Evolutionary conservation across 2,797 vertebrate species (phyloP), one percentile per base, ranked within the genome.

Genomic region (Microchirus variegatus): DNA sequence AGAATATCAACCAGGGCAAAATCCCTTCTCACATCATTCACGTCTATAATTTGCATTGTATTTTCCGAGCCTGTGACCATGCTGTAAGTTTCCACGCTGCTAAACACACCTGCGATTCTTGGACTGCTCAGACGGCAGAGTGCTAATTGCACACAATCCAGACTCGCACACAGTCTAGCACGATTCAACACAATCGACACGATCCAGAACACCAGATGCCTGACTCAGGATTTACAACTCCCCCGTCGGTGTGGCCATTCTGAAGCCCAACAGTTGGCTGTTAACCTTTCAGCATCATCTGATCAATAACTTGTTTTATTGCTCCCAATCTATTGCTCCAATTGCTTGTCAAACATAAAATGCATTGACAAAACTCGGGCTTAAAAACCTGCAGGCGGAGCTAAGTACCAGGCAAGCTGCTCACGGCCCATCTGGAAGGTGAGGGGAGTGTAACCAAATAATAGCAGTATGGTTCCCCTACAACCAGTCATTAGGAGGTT

Each of bases 251-350:
- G 75, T 22, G 54, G 19, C 60, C 42, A 63, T 77, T 53, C 54
- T 53, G 77, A 72, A 56, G 67, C 56, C 71, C 70, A 69, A 78
- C 79, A 59, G 72, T 88, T 91, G 67, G 77, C 78, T 60, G 73
- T 88, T 92, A 90, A 92, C 90, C 87, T 91, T 91, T 90, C 84
- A 89, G 73, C 52, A 44, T 81, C 44, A 67, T 72, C 70, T 74
- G 82, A 90, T 82, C 78, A 85, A 80, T 69, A 67, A 71, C 66
- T 74, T 66, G 73, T 84, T 85, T 90, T 86, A 91, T 77, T 60
- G 68, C 62, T 89, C 87, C 84, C 85, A 67, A 8, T 38, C 63
- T 55, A 53, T 80, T 69, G 55, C 60, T 83, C 83, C 63, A 78
- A 58, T 69, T 72, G 59, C 69, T 73, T 79, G 71, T 78, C 69